Evolutionary conservation across 2,113 vertebrate species (phyloP).

Genomic region (Ptilorrhoa leucosticta): DNA sequence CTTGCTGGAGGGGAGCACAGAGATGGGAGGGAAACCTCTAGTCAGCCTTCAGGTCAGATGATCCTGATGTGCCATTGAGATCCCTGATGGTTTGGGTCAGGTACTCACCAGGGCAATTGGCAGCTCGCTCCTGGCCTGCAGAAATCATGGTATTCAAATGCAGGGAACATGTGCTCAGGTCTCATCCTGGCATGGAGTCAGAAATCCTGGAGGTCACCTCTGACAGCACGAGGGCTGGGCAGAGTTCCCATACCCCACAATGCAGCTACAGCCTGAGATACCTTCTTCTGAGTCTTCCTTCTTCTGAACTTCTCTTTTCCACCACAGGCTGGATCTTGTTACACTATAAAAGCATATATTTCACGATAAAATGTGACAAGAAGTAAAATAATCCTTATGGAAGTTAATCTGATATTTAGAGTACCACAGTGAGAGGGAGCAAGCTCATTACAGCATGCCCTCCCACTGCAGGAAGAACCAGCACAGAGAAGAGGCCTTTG

Average conservation of each 20-base stretch:
- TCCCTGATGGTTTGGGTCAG: neutral
- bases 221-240: neutral
- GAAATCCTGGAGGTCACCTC: neutral
- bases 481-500: neutral
- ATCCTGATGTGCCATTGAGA: neutral
- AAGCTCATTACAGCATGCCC: neutral
- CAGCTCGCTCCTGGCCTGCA: neutral
- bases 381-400: neutral
- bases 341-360: neutral
- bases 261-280: neutral
- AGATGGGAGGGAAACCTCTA: neutral
- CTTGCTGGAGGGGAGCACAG: neutral
- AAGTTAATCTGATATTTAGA: neutral
- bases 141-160: neutral
- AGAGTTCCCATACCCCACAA: neutral
- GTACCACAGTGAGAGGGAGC: neutral
- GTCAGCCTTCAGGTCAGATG: neutral
- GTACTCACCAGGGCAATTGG: neutral
- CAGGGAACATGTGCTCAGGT: neutral
- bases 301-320: neutral
- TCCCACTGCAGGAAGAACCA: neutral
- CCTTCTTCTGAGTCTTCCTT: neutral
- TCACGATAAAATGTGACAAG: neutral
- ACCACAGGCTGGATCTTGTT: neutral
- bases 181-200: neutral